These are phyloP conservation scores for Zaprionus tsacasi DNA, from an alignment of 1,140 invertebrate species.

Conservation along the genomic window DNA sequence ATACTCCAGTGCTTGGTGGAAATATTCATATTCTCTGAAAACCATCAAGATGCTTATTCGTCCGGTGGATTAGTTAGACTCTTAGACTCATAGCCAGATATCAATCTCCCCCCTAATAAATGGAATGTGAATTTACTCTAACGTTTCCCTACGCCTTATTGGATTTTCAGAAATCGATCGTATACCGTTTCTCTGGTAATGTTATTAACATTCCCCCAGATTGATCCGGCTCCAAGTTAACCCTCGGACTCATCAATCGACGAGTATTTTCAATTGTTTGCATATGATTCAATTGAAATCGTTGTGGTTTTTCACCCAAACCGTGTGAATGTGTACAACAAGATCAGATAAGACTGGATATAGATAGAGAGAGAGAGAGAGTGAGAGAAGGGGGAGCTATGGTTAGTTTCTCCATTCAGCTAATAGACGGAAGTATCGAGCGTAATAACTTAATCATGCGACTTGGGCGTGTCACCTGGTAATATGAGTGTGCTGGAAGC, in stretches of 20 bases:
- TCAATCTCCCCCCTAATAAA: background rate
- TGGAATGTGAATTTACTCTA: background rate
- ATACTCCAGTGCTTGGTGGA: background rate
- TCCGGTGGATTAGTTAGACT: background rate
- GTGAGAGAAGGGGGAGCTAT: background rate
- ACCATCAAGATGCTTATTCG: slow-evolving; percentile 1
- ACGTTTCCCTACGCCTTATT: background rate
- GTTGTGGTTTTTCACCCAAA: slow-evolving; percentile 67
- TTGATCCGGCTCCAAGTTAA: slow-evolving; percentile 34
- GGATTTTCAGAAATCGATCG: slow-evolving; percentile 20
- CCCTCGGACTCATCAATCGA: slow-evolving; percentile 46
- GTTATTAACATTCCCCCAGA: slow-evolving; percentile 30
- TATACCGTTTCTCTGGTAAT: slow-evolving; percentile 1
- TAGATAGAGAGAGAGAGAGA: too few species aligned
- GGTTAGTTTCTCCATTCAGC: slow-evolving; percentile 64
- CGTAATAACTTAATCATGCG: slow-evolving; percentile 52
- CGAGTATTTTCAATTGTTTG: slow-evolving; percentile 44
- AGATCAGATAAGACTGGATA: slow-evolving; percentile 66
- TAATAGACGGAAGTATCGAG: slow-evolving; percentile 55
- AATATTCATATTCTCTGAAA: background rate
- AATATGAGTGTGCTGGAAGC: slow-evolving; percentile 19
- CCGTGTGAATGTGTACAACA: slow-evolving; percentile 66
- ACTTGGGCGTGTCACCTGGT: slow-evolving; percentile 28
- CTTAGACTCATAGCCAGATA: background rate
- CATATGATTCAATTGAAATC: slow-evolving; percentile 67